These are phyloP conservation scores for Eristalis pertinax DNA, from an alignment of 2,888 invertebrate genomes.

Conservation along the genomic window DNA sequence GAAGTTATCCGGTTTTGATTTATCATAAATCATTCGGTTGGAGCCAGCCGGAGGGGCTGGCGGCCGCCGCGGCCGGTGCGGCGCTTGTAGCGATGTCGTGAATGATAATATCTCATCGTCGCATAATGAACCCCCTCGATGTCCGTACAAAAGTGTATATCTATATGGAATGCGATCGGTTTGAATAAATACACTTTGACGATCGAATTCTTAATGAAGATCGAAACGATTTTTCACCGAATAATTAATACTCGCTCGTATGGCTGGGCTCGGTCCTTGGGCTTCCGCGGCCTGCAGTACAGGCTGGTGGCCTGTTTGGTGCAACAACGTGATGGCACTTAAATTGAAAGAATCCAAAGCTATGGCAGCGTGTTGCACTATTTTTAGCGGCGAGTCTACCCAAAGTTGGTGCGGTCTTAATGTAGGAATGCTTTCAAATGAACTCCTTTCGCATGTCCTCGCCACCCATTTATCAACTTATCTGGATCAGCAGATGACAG, in stretches of 20 bases:
- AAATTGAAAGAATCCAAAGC: constrained; percentile 26
- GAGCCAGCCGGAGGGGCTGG: constrained; percentile 29
- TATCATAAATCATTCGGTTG: constrained; percentile 69
- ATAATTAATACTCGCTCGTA: constrained; percentile 62
- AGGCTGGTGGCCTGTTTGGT: constrained; percentile 9
- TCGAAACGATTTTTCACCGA: constrained; percentile 69
- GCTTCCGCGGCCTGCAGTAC: not conserved
- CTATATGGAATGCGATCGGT: constrained; percentile 66
- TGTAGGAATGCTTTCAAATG: not conserved
- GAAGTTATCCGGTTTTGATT: constrained; percentile 69
- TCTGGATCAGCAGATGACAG: not conserved
- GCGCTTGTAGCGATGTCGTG: constrained; percentile 55
- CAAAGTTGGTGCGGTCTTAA: constrained; percentile 17
- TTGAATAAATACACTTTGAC: constrained; percentile 67
- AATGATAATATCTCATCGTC: constrained; percentile 71
- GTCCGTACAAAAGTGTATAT: constrained; percentile 28
- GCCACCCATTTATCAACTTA: not conserved
- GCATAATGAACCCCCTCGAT: constrained; percentile 71
- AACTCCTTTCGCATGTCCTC: not conserved
- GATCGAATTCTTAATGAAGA: constrained; percentile 69
- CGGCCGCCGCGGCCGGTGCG: constrained; percentile 1
- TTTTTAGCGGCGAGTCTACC: constrained; percentile 45
- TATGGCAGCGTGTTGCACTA: constrained; percentile 30
- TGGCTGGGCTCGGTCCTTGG: not conserved
- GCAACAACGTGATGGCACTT: constrained; percentile 10